Evolutionary conservation across 2,888 invertebrate species (phyloP).

Genomic region (Caenorhabditis uteleia): DNA sequence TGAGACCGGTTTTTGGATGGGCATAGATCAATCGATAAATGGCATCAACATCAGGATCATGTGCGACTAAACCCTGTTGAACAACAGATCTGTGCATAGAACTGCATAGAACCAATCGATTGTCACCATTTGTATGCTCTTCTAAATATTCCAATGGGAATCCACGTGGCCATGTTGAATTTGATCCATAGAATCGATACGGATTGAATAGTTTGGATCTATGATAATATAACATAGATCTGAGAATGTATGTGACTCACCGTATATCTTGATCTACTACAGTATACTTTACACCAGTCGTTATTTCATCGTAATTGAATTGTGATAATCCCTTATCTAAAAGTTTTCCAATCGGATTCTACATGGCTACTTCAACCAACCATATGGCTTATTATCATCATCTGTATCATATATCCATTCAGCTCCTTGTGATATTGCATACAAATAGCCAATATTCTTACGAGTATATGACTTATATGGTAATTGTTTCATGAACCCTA

Average conservation of each 20-base stretch:
- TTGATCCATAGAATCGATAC: not conserved
- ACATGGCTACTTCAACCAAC: too few species aligned
- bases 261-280: not conserved
- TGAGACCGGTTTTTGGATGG: conserved; percentile 21
- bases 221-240: not conserved
- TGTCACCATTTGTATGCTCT: conserved; percentile 36
- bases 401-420: conserved; percentile 12
- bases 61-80: conserved; percentile 50
- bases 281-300: not conserved
- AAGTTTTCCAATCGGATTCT: too few species aligned
- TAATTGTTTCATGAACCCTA: not conserved
- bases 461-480: conserved; percentile 10
- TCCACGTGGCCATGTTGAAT: not conserved
- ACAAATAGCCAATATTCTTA: conserved; percentile 6
- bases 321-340: too few species aligned
- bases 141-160: conserved; percentile 6
- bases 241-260: not conserved
- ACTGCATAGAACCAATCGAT: conserved; percentile 25
- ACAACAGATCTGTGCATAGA: conserved; percentile 37
- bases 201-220: not conserved
- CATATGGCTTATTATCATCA: too few species aligned
- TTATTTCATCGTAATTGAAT: conserved; percentile 1
- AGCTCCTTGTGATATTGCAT: conserved; percentile 7
- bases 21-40: conserved; percentile 44
- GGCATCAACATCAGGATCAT: conserved; percentile 50